Conservation (phyloP, 2,888 invertebrate genomes). For the Patella ulyssiponensis region DNA sequence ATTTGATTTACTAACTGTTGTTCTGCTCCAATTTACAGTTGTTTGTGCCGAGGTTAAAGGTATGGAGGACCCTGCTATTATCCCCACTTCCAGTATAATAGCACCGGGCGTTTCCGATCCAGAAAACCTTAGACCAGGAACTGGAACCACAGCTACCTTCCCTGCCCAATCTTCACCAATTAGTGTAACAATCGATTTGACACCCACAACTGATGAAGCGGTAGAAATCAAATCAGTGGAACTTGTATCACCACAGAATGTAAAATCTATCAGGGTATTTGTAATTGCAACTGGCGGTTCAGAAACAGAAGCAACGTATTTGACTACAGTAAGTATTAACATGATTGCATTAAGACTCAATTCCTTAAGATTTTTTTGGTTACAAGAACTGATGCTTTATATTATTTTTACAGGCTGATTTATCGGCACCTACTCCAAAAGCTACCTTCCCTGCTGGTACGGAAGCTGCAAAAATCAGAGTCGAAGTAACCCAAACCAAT, state of each 20-base stretch:
- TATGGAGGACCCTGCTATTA: background rate
- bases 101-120: background rate
- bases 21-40: background rate
- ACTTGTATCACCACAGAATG: background rate
- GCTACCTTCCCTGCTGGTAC: background rate
- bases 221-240: conserved; percentile 1
- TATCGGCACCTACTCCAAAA: background rate
- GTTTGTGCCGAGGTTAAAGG: background rate
- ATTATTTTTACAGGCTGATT: background rate
- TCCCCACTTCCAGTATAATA: background rate
- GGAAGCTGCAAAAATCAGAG: background rate
- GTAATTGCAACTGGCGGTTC: background rate
- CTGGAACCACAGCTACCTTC: background rate
- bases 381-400: background rate
- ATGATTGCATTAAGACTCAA: too few relatives aligned
- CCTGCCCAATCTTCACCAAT: background rate
- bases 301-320: background rate
- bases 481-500: background rate
- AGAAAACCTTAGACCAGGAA: background rate
- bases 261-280: background rate
- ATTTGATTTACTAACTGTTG: too few relatives aligned
- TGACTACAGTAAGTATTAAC: too few relatives aligned
- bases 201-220: background rate
- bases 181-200: background rate
- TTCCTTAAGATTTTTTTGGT: too few relatives aligned